Evolutionary conservation across 2,113 vertebrate genomes (phyloP), one percentile per base, ranked within the genome.

Genomic region (Rana temporaria): DNA sequence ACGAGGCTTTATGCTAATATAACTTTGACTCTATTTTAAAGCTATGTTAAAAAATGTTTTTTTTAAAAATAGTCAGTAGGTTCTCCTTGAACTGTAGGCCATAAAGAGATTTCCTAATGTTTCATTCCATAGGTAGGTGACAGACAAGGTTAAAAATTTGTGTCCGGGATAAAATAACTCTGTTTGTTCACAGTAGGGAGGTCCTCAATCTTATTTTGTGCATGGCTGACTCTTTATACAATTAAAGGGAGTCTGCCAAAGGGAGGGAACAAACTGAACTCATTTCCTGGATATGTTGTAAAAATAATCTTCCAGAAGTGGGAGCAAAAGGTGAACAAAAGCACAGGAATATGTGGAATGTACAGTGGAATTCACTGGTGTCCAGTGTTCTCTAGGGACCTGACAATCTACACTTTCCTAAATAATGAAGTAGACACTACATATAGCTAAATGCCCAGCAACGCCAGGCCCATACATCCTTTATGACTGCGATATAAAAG

Each of bases 211-310:
- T 59, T 62, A 67, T 75, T 68, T 68, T 24, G 60, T 75, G 52
- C 79, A 82, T 82, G 59, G 59, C 42, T 82, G 55, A 57, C 53
- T 67, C 72, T 60, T 75, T 42, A 59, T 76, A 83, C 81, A 83
- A 83, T 83, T 83, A 32, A 68, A 76, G 20, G 26, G 72, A 60
- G 53, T 76, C 12, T 67, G 81, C 81, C 81, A 76, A 76, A 83
- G 71, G 81, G 81, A 83, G 81, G 71, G 64, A 56, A 82, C 67
- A 16, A 24, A 63, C 22, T 68, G 62, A 22, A 75, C 57, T 68
- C 71, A 83, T 83, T 83, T 83, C 81, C 81, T 83, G 81, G 65
- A 83, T 83, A 53, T 83, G 81, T 76, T 83, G 64, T 83, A 83
- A 83, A 83, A 83, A 83, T 83, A 83, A 76, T 66, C 62, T 38